These are phyloP conservation scores for Gopherus flavomarginatus DNA, from an alignment of 2,113 vertebrate genomes.

Conservation along the genomic window DNA sequence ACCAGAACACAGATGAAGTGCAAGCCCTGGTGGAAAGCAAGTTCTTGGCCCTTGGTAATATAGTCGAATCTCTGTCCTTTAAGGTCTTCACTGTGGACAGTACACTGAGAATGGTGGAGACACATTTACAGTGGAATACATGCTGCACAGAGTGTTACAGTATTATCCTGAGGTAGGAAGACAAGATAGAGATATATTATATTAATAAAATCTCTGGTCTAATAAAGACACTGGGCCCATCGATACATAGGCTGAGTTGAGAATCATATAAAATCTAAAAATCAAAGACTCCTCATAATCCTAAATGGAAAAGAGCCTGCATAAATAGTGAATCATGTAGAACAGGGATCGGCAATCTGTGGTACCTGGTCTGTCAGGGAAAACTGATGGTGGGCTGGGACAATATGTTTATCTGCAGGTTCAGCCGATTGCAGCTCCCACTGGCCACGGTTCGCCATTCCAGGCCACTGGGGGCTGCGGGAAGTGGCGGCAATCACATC, in stretches of 20 bases:
- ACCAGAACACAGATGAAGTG: not conserved
- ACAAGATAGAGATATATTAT: not conserved
- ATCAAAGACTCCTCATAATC: not conserved
- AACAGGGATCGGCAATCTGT: too few relatives aligned
- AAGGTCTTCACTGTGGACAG: not conserved
- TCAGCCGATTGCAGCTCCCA: too few relatives aligned
- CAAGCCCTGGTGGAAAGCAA: not conserved
- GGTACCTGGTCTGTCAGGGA: too few relatives aligned
- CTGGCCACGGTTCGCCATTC: too few relatives aligned
- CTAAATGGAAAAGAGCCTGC: not conserved
- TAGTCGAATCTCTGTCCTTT: not conserved
- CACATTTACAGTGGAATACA: not conserved
- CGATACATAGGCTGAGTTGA: not conserved
- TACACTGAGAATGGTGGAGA: not conserved
- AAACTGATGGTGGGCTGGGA: too few relatives aligned
- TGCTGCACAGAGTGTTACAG: fast-evolving
- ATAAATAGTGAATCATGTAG: not conserved
- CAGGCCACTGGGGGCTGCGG: too few relatives aligned
- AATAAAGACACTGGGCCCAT: not conserved
- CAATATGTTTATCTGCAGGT: too few relatives aligned
- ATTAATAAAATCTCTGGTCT: not conserved
- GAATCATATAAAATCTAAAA: not conserved
- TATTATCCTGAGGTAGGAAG: not conserved
- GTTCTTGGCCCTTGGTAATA: not conserved
- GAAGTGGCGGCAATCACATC: too few relatives aligned